Conservation (phyloP, 2,797 vertebrate species). For the Betta splendens region DNA sequence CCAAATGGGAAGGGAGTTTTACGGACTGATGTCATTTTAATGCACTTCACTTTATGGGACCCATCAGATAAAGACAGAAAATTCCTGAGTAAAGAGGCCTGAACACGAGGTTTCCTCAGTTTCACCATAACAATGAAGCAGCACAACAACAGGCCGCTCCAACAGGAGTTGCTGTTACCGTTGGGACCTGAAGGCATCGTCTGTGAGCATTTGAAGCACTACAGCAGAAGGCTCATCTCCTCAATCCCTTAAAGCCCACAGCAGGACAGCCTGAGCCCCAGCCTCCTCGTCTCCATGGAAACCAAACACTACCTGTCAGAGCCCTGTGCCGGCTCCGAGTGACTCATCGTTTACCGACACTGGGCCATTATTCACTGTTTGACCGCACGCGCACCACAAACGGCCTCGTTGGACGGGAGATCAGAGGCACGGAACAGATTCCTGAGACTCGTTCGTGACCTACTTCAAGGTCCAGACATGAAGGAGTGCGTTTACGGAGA, state of each 20-base stretch:
- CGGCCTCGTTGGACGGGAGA: neutral
- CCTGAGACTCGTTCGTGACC: neutral
- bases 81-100: conserved; percentile 1
- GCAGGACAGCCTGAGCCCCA: neutral
- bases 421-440: neutral
- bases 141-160: too few species aligned
- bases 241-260: too few species aligned
- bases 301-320: conserved; percentile 26
- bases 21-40: neutral
- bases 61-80: conserved; percentile 7
- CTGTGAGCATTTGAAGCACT: too few species aligned
- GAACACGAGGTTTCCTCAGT: neutral
- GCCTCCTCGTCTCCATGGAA: conserved; percentile 19
- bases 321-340: conserved; percentile 4
- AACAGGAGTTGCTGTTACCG: too few species aligned
- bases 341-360: conserved; percentile 5
- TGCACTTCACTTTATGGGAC: neutral
- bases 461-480: neutral
- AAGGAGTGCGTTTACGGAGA: neutral
- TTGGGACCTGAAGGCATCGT: too few species aligned
- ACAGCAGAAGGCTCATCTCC: too few species aligned
- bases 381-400: conserved; percentile 5
- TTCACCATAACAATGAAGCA: too few species aligned
- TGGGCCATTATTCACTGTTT: neutral
- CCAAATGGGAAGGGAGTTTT: too few species aligned